Percentiles rank a stretch among this genome's conserved stretches.
phyloP scores from a whole-genome alignment of 1,140 invertebrate genomes.

The Luehdorfia chinensis region DNA sequence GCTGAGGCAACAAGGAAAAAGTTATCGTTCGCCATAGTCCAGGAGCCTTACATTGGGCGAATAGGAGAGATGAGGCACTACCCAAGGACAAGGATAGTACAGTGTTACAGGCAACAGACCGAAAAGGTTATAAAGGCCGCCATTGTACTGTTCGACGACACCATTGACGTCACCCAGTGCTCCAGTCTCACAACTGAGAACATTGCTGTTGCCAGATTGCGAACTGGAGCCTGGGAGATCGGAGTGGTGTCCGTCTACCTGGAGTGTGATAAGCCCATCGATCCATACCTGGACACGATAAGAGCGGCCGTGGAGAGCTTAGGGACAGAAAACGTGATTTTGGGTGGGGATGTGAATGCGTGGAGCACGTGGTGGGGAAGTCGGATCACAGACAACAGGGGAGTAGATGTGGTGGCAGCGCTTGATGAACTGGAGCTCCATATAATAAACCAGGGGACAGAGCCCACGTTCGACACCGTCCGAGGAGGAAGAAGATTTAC shows the following conservation, averaged over 20 bases:
- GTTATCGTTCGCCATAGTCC: not conserved
- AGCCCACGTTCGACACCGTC: conserved; percentile 19
- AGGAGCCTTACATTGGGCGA: not conserved
- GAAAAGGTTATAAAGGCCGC: not conserved
- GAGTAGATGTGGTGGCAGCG: not conserved
- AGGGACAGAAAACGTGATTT: not conserved
- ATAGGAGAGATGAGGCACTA: not conserved
- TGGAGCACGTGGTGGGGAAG: conserved; percentile 21
- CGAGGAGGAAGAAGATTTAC: not conserved
- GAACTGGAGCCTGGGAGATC: not conserved
- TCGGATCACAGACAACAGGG: not conserved
- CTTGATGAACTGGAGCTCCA: conserved; percentile 9
- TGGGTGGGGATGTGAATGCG: conserved; percentile 25
- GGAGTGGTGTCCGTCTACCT: conserved; percentile 5
- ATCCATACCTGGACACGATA: conserved; percentile 16
- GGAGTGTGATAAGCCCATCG: conserved; percentile 5
- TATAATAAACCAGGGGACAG: conserved; percentile 16
- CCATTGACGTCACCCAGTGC: not conserved
- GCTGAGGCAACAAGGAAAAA: not conserved
- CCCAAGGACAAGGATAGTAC: not conserved
- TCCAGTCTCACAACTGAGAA: not conserved
- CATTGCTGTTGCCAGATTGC: not conserved
- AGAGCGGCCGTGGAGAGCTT: not conserved
- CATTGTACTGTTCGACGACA: conserved; percentile 6
- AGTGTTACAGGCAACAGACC: not conserved